Base-by-base conservation (phyloP, 1,140 invertebrate genomes). In the Calycopis cecrops region DNA sequence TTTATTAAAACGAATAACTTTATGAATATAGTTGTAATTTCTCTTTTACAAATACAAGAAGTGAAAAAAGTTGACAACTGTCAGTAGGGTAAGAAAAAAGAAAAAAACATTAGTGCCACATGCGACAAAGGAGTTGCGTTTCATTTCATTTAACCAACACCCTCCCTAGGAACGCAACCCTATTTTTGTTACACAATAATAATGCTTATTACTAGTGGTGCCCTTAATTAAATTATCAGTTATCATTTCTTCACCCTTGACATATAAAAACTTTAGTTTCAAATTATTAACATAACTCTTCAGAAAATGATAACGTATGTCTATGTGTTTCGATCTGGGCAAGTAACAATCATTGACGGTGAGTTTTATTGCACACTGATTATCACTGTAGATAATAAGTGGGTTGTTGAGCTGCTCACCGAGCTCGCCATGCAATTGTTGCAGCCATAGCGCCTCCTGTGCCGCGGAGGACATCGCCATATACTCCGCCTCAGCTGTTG, bases 291-390 rank as follows among this genome's bases (percentile, higher is more conserved):
- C 55, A 56, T 62, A 49, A n/a, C 72, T 65, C 11, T 61, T 57
- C 0, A 76, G 52, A 35, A 73, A 79, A 52, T 73, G 59, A 48
- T 63, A 69, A 8, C 65, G 54, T 3, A 76, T 63, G 16, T 79
- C 74, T 16, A 79, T 79, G 47, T 79, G 74, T 18, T 67, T 68
- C 0, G 65, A 62, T 9, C 74, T 53, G 37, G 69, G 52, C 11
- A 50, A 49, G 17, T 67, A 71, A 56, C 50, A 48, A 38, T 60
- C 55, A 58, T 57, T 64, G 9, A 2, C 42, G 34, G 59, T 37
- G 55, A 33, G 1, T n/a, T 52, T 57, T 28, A 66, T 59, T 57
- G 66, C 63, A 63, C 62, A 69, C 48, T 69, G 60, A 40, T 67
- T 69, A 48, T 71, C 57, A 61, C 57, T 21, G 51, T 57, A 40